These are phyloP conservation scores for Cantharis lateralis DNA, from an alignment of 2,888 invertebrate genomes.

Conservation along the genomic window DNA sequence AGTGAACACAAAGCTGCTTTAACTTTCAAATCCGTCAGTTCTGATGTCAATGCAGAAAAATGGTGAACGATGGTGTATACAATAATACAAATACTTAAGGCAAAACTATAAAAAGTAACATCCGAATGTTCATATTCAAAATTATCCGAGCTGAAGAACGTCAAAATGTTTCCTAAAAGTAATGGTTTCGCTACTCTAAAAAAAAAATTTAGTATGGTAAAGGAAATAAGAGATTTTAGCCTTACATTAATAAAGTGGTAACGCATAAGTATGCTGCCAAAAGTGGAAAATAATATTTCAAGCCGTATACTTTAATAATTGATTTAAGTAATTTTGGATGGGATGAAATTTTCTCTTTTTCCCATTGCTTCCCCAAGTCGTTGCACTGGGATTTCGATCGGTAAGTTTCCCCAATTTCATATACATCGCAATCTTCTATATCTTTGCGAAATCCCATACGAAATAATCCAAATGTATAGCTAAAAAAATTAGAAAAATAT, in stretches of 20 bases:
- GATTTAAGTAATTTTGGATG: background rate
- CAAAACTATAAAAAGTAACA: background rate
- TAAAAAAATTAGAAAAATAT: background rate
- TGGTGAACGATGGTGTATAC: background rate
- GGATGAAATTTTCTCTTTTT: background rate
- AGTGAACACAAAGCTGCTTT: background rate
- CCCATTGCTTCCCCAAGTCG: background rate
- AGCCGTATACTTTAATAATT: background rate
- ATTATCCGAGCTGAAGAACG: background rate
- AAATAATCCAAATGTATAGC: background rate
- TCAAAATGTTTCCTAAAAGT: background rate
- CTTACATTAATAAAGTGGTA: background rate
- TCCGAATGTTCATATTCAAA: background rate
- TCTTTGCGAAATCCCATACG: slow-evolving; percentile 1
- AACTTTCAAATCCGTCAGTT: background rate
- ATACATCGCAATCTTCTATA: background rate
- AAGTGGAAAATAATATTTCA: background rate
- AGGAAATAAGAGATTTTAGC: background rate
- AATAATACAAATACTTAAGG: background rate
- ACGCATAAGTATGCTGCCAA: background rate
- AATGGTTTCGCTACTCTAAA: background rate
- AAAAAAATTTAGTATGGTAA: background rate
- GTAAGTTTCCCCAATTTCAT: background rate
- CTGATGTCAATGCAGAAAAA: background rate
- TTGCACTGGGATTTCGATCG: background rate